Evolutionary conservation across 2,113 vertebrate genomes (phyloP).

Genomic region (Plestiodon gilberti): DNA sequence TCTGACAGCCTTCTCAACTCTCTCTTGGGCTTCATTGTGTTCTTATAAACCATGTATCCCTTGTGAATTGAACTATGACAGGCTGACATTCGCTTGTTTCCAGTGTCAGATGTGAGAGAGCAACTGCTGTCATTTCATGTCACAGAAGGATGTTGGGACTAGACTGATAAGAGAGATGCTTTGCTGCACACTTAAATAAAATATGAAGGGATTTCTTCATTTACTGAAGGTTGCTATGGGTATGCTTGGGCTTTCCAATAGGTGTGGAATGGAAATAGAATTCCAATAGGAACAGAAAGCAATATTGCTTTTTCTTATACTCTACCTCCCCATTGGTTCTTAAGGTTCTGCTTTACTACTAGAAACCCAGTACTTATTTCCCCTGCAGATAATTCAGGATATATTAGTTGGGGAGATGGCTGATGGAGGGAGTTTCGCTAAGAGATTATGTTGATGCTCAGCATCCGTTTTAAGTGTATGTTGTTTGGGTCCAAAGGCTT

Average conservation of each 20-base stretch:
- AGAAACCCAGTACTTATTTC: not conserved
- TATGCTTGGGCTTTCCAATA: not conserved
- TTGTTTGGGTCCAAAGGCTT: not conserved
- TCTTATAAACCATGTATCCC: conserved; percentile 50
- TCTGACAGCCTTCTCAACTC: conserved; percentile 53
- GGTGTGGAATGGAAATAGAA: not conserved
- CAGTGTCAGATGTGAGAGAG: conserved; percentile 31
- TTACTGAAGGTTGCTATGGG: no score
- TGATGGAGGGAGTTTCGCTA: no score
- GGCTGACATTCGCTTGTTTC: conserved; percentile 64
- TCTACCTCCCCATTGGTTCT: not conserved
- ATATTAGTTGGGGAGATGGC: no score
- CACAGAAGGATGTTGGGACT: conserved; percentile 44
- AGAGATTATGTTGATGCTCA: not conserved
- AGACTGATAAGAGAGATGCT: conserved; percentile 52
- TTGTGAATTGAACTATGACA: conserved; percentile 51
- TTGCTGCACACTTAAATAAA: not conserved
- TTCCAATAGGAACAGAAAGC: not conserved
- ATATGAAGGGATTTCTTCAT: not conserved
- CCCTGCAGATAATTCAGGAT: no score
- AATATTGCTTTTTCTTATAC: not conserved
- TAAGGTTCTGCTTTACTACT: not conserved
- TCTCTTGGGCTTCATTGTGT: conserved; percentile 41
- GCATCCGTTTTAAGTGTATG: not conserved
- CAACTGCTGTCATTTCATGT: conserved; percentile 51